phyloP scores from a whole-genome alignment of 2,888 invertebrate species.

The Parnassius glacialis region DNA sequence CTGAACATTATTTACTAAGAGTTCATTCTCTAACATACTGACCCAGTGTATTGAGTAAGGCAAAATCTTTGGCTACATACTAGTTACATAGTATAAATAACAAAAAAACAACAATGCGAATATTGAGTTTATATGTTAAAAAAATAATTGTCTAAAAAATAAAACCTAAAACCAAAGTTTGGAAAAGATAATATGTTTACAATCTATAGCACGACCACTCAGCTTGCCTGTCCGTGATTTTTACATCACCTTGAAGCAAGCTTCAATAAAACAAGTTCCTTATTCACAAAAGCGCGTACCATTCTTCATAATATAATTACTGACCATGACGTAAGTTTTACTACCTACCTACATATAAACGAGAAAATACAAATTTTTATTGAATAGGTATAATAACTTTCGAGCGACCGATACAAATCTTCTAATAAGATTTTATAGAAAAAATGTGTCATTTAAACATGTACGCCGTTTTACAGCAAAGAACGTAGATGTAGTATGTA shows the following conservation, averaged over 20 bases:
- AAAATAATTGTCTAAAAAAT: too few relatives aligned
- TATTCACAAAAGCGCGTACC: constrained; percentile 15
- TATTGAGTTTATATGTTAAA: too few relatives aligned
- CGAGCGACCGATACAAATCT: not conserved
- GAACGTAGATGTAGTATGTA: constrained; percentile 13
- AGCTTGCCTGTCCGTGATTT: not conserved
- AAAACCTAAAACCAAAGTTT: too few relatives aligned
- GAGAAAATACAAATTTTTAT: not conserved
- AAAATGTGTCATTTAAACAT: constrained; percentile 4
- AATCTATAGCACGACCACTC: not conserved
- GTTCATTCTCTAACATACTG: too few relatives aligned
- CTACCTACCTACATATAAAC: constrained; percentile 8
- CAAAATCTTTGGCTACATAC: too few relatives aligned
- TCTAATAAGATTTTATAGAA: not conserved
- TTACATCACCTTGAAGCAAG: constrained; percentile 16
- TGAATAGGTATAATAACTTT: not conserved
- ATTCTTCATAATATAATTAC: constrained; percentile 18
- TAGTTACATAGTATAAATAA: too few relatives aligned
- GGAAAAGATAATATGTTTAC: not conserved
- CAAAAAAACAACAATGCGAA: too few relatives aligned
- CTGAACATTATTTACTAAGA: too few relatives aligned
- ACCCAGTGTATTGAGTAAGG: too few relatives aligned
- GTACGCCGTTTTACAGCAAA: constrained; percentile 14
- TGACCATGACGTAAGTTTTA: constrained; percentile 28
- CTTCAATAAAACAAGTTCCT: constrained; percentile 7